Evolutionary conservation across 2,113 vertebrate genomes (phyloP).

Genomic region (Notothenia rossii): DNA sequence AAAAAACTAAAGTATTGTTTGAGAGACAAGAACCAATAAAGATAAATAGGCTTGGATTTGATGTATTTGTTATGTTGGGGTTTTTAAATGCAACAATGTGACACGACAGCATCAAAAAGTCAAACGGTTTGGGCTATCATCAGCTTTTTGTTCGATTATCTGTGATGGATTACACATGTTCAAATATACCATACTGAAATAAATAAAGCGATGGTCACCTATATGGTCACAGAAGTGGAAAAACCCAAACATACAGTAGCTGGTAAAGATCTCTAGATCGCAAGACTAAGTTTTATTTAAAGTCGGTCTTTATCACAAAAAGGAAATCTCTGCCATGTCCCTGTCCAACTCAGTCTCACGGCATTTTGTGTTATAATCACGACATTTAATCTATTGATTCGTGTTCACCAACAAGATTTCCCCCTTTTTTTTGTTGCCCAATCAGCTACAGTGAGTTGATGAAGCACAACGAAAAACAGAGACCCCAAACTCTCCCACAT

Average conservation of each 20-base stretch:
- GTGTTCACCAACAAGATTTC: no score
- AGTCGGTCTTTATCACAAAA: slow-evolving; percentile 46
- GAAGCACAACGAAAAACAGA: slow-evolving; percentile 63
- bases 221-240: no score
- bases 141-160: background rate
- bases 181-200: background rate
- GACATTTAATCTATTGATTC: no score
- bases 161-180: background rate
- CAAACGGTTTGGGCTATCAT: background rate
- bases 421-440: slow-evolving; percentile 2
- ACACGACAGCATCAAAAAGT: background rate
- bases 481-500: slow-evolving; percentile 51
- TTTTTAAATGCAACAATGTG: background rate
- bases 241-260: background rate
- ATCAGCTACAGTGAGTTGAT: slow-evolving; percentile 59
- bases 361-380: no score
- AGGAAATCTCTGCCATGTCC: background rate
- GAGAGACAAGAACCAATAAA: background rate
- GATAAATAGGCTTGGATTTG: background rate
- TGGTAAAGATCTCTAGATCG: background rate
- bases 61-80: background rate
- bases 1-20: background rate
- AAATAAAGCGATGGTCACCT: background rate
- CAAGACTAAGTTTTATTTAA: slow-evolving; percentile 54
- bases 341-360: no score